Percentiles rank a stretch among this genome's conserved stretches.
These are phyloP conservation scores for Hyalella azteca DNA, from an alignment of 2,888 invertebrate genomes.

Conservation along the genomic window DNA sequence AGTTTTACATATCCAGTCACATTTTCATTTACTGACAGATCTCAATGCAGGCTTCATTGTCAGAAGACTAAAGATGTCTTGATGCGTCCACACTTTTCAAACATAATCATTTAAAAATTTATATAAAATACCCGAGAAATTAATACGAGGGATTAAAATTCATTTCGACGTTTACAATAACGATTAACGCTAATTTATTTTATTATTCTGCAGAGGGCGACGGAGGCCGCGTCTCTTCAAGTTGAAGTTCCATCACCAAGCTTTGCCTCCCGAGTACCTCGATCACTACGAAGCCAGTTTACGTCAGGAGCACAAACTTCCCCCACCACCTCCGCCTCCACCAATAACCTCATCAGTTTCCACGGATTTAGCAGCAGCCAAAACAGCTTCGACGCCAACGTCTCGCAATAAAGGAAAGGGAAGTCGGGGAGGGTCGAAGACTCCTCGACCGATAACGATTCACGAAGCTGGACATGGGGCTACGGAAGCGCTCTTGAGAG, in stretches of 20 bases:
- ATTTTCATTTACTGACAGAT: too few species aligned
- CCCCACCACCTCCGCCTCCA: constrained; percentile 9
- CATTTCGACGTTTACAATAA: too few species aligned
- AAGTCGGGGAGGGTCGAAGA: constrained; percentile 43
- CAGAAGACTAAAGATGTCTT: too few species aligned
- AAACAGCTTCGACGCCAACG: not conserved
- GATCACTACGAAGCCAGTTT: constrained; percentile 77
- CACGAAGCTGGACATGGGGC: constrained; percentile 57
- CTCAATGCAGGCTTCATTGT: too few species aligned
- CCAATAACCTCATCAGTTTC: not conserved
- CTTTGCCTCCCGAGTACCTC: constrained; percentile 77
- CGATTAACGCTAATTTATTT: too few species aligned
- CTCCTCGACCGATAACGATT: constrained; percentile 55
- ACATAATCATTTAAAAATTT: too few species aligned
- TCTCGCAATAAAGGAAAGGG: constrained; percentile 26
- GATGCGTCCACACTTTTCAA: too few species aligned
- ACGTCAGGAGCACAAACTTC: constrained; percentile 58
- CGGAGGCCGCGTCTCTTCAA: constrained; percentile 64
- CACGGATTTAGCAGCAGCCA: not conserved
- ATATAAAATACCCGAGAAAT: too few species aligned
- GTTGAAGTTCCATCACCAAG: constrained; percentile 81
- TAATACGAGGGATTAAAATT: too few species aligned
- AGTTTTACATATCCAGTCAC: too few species aligned
- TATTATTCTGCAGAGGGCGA: constrained; percentile 52
- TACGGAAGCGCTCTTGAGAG: constrained; percentile 56